Conservation (phyloP, 2,797 vertebrate species). For the Pelodytes ibericus region DNA sequence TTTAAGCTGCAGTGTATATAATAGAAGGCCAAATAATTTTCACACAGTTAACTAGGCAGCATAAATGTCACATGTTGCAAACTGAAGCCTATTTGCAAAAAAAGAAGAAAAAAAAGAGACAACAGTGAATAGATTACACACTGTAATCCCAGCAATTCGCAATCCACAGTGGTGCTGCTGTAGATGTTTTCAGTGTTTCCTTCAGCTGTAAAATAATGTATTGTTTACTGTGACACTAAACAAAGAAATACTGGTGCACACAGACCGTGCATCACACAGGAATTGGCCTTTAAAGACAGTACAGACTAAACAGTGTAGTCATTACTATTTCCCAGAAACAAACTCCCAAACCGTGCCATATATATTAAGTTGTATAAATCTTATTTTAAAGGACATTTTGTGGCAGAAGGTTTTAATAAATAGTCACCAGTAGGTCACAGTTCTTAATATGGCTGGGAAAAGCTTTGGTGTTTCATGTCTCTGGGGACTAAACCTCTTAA, state of each 20-base stretch:
- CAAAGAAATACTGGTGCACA: conserved; percentile 28
- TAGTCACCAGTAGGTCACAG: too few species aligned
- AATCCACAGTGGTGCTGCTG: not conserved
- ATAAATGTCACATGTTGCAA: conserved; percentile 56
- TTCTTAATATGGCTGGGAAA: too few species aligned
- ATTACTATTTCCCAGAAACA: not conserved
- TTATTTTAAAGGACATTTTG: not conserved
- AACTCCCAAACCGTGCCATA: not conserved
- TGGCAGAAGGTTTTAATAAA: not conserved
- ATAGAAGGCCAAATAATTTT: conserved; percentile 56
- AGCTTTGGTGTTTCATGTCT: too few species aligned
- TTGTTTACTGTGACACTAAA: conserved; percentile 41
- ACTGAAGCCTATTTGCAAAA: conserved; percentile 55
- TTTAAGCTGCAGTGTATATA: conserved; percentile 51
- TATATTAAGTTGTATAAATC: not conserved
- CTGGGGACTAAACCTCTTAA: too few species aligned
- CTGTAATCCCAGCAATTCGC: conserved; percentile 36
- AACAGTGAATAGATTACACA: conserved; percentile 45
- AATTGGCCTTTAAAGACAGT: conserved; percentile 14
- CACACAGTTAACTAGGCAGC: conserved; percentile 54
- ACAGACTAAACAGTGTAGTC: not conserved
- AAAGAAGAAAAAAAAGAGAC: conserved; percentile 36
- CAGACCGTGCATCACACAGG: conserved; percentile 13
- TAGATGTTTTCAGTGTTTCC: conserved; percentile 6
- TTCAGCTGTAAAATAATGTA: conserved; percentile 25